Percentiles rank a stretch among this genome's conserved stretches.
phyloP scores from a whole-genome alignment of 1,140 invertebrate species.

The Achatina immaculata region DNA sequence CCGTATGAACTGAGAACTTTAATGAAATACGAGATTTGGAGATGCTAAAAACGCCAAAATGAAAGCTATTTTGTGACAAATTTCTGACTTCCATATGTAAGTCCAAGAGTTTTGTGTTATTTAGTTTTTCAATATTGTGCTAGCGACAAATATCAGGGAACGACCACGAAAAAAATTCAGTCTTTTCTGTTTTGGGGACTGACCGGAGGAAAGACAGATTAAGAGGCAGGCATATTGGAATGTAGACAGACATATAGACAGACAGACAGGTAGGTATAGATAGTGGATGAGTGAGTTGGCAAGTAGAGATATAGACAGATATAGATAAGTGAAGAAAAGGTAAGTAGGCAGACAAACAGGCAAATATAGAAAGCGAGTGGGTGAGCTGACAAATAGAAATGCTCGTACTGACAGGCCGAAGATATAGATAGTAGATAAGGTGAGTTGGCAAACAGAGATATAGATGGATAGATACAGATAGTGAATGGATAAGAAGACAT shows the following conservation, averaged over 20 bases:
- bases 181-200: too few species aligned
- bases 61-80: too few species aligned
- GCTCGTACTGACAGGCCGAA: too few species aligned
- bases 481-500: background rate
- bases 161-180: too few species aligned
- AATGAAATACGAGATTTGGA: too few species aligned
- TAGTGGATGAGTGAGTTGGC: too few species aligned
- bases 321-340: conserved; percentile 1
- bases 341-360: conserved; percentile 8
- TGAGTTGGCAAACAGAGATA: background rate
- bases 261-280: background rate
- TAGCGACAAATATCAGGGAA: too few species aligned
- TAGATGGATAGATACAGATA: conserved; percentile 27
- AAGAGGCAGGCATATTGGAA: background rate
- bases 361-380: background rate
- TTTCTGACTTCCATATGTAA: too few species aligned
- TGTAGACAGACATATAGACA: conserved; percentile 14
- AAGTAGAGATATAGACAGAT: conserved; percentile 24
- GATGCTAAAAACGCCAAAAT: too few species aligned
- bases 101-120: too few species aligned
- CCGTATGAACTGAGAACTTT: too few species aligned
- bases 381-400: background rate
- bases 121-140: too few species aligned
- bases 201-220: conserved; percentile 1
- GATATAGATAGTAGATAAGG: conserved; percentile 7